Percentiles rank a stretch among this genome's conserved stretches.
Evolutionary conservation across 1,140 invertebrate genomes (phyloP).

Genomic region (Drosophila prosaltans): DNA sequence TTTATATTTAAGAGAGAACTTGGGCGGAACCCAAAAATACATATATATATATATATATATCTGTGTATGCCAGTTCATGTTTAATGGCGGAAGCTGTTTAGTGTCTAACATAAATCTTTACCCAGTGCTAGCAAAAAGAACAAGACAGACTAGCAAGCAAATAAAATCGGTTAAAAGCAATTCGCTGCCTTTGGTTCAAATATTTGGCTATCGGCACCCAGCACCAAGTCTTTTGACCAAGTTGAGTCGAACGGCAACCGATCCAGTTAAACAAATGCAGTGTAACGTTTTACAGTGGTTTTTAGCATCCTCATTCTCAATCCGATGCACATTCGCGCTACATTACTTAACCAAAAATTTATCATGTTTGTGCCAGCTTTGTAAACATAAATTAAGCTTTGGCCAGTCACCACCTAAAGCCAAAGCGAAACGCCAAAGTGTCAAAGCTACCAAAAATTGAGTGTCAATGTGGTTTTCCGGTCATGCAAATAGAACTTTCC

Average conservation of each 20-base stretch:
- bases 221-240: background rate
- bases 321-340: too few species aligned
- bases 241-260: background rate
- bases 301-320: background rate
- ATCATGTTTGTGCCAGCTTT: conserved; percentile 48
- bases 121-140: background rate
- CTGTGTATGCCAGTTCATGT: conserved; percentile 64
- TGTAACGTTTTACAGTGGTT: background rate
- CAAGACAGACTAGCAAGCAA: conserved; percentile 1
- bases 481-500: conserved; percentile 3
- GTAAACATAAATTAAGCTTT: conserved; percentile 72
- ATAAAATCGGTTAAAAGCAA: background rate
- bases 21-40: conserved; percentile 30
- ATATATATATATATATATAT: conserved; percentile 2
- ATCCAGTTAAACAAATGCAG: background rate
- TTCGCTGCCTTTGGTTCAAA: background rate
- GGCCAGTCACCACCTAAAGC: conserved; percentile 27
- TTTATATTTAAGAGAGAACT: conserved; percentile 76
- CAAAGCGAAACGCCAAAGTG: conserved; percentile 15
- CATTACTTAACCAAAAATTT: conserved; percentile 52
- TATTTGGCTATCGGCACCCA: conserved; percentile 5
- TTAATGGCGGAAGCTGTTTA: conserved; percentile 81
- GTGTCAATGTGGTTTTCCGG: conserved; percentile 18
- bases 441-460: conserved; percentile 33
- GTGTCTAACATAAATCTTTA: conserved; percentile 73